These are phyloP conservation scores for Muschampia plurimacula DNA, from an alignment of 2,888 invertebrate species.

Conservation along the genomic window DNA sequence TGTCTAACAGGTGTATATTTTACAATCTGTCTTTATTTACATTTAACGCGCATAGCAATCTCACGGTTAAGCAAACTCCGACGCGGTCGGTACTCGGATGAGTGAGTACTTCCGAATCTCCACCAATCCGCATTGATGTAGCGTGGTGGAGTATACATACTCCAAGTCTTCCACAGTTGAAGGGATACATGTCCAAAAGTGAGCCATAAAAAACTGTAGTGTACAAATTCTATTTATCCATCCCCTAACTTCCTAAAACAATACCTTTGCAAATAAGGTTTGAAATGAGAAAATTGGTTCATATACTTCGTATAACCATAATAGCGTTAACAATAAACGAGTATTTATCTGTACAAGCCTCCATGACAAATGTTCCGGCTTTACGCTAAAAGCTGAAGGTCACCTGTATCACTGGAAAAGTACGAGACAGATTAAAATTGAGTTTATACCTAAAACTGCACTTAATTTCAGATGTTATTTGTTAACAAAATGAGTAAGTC, in stretches of 20 bases:
- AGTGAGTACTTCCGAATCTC: too few relatives aligned
- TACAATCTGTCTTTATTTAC: too few relatives aligned
- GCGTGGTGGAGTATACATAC: too few relatives aligned
- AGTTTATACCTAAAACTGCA: constrained; percentile 68
- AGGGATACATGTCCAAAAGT: too few relatives aligned
- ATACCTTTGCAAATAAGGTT: constrained; percentile 23
- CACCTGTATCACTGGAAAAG: constrained; percentile 67
- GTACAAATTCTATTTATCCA: background rate
- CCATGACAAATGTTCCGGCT: constrained; percentile 64
- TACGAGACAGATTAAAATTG: constrained; percentile 66
- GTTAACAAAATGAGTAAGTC: constrained; percentile 7
- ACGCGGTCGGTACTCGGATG: too few relatives aligned
- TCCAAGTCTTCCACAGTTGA: too few relatives aligned
- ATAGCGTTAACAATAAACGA: constrained; percentile 42
- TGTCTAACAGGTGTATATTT: too few relatives aligned
- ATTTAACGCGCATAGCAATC: too few relatives aligned
- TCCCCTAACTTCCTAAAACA: background rate
- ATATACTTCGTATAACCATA: constrained; percentile 32
- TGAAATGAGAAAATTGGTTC: constrained; percentile 17
- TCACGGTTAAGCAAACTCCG: too few relatives aligned
- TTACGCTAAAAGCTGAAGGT: constrained; percentile 70
- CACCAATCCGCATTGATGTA: too few relatives aligned
- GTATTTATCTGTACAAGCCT: constrained; percentile 54
- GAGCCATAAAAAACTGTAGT: too few relatives aligned
- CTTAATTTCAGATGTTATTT: constrained; percentile 74